A percentile compares a stretch with the other conserved stretches of the same genome.
phyloP scores from a whole-genome alignment of 2,113 vertebrate genomes.

The Gymnogyps californianus region DNA sequence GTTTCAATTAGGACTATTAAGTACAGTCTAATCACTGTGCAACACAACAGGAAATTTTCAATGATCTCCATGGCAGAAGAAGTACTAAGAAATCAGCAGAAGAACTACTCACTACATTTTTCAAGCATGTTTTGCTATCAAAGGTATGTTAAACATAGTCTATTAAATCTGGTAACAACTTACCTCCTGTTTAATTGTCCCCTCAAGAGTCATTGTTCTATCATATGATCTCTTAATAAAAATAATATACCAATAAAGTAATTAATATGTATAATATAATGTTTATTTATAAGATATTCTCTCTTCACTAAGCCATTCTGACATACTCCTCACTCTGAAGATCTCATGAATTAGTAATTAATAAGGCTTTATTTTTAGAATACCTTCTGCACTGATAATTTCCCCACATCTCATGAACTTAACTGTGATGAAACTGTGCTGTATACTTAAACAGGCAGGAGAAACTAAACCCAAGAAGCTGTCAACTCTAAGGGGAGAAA shows the following conservation, averaged over 20 bases:
- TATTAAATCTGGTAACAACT: background rate
- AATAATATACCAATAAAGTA: background rate
- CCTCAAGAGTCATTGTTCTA: background rate
- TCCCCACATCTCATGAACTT: background rate
- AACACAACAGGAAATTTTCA: background rate
- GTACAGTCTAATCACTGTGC: background rate
- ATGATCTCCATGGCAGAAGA: background rate
- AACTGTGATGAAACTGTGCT: background rate
- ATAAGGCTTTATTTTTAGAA: background rate
- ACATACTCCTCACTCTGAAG: background rate
- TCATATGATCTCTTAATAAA: background rate
- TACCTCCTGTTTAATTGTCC: background rate
- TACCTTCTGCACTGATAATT: background rate
- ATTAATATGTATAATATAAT: background rate
- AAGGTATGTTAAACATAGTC: background rate
- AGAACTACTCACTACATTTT: background rate
- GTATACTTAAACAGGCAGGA: background rate
- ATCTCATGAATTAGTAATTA: background rate
- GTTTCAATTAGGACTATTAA: background rate
- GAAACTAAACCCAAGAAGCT: background rate
- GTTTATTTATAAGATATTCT: background rate
- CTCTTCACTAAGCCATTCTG: background rate
- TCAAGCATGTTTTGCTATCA: background rate
- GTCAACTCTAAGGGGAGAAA: background rate
- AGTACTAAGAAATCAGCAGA: background rate